These are phyloP conservation scores for Arremon brunneinucha DNA, from an alignment of 2,797 vertebrate genomes.

Conservation along the genomic window DNA sequence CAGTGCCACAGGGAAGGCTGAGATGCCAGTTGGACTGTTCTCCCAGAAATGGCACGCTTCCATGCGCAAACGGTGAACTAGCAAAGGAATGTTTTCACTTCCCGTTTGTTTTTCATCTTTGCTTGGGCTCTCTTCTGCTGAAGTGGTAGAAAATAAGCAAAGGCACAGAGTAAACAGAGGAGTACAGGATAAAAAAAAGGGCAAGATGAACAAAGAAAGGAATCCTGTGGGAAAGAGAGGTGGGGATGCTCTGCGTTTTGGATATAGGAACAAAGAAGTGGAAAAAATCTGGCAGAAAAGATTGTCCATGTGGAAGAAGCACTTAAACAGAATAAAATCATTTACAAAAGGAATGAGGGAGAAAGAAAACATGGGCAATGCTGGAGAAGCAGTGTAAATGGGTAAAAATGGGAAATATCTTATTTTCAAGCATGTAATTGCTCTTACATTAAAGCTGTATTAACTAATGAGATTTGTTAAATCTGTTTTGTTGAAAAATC, in stretches of 20 bases:
- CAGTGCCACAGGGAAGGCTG: conserved; percentile 47
- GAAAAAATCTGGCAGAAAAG: not conserved
- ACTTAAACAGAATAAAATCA: not conserved
- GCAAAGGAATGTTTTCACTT: conserved; percentile 5
- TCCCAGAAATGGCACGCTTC: not conserved
- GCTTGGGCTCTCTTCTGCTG: not conserved
- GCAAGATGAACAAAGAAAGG: not conserved
- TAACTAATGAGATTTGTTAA: not conserved
- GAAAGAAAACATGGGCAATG: not conserved
- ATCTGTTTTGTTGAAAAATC: not conserved
- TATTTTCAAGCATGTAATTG: not conserved
- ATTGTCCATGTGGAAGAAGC: not conserved
- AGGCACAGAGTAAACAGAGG: not conserved
- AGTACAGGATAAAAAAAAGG: not conserved
- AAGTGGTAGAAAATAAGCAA: not conserved
- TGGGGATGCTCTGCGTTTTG: not conserved
- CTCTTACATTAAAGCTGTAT: not conserved
- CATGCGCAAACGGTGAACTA: not conserved
- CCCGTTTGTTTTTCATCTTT: not conserved
- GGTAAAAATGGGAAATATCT: not conserved
- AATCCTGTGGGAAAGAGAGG: not conserved
- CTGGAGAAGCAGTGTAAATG: not conserved
- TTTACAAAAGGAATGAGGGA: not conserved
- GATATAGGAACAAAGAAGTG: not conserved
- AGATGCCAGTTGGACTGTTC: conserved; percentile 35